A percentile compares a stretch with the other conserved stretches of the same genome.
Evolutionary conservation across 2,113 vertebrate genomes (phyloP).

Genomic region (Crypturellus undulatus): DNA sequence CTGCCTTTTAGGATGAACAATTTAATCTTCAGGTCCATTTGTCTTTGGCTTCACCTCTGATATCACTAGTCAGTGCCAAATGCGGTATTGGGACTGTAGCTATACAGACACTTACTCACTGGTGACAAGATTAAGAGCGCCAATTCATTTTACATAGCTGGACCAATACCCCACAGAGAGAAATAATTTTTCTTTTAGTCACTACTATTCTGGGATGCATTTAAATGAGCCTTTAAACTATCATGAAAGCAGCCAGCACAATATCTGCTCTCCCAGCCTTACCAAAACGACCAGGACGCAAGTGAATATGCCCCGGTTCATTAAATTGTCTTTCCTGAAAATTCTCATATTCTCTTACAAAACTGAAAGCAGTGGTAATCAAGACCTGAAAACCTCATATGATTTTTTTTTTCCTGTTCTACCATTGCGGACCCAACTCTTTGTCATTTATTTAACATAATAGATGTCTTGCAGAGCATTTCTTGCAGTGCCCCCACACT

Average conservation of each 20-base stretch:
- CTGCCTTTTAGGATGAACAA: background rate
- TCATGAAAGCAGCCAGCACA: background rate
- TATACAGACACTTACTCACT: background rate
- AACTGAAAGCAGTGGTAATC: background rate
- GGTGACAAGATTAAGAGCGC: constrained; percentile 10
- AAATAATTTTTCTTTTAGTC: constrained; percentile 11
- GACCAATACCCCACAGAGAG: background rate
- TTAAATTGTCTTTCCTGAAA: background rate
- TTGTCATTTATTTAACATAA: background rate
- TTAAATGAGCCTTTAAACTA: constrained; percentile 12
- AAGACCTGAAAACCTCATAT: background rate
- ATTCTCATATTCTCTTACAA: background rate
- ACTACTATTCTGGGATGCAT: background rate
- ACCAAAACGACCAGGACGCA: background rate
- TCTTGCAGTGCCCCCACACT: background rate
- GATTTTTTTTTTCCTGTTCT: background rate
- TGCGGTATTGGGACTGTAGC: background rate
- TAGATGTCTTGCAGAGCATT: background rate
- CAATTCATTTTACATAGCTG: background rate
- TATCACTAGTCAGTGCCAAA: background rate
- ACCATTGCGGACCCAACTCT: background rate
- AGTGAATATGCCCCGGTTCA: background rate
- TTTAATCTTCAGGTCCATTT: background rate
- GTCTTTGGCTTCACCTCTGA: background rate
- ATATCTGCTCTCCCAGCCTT: background rate